Base-by-base conservation (phyloP, 2,888 invertebrate genomes). In the Dasysyrphus albostriatus region DNA sequence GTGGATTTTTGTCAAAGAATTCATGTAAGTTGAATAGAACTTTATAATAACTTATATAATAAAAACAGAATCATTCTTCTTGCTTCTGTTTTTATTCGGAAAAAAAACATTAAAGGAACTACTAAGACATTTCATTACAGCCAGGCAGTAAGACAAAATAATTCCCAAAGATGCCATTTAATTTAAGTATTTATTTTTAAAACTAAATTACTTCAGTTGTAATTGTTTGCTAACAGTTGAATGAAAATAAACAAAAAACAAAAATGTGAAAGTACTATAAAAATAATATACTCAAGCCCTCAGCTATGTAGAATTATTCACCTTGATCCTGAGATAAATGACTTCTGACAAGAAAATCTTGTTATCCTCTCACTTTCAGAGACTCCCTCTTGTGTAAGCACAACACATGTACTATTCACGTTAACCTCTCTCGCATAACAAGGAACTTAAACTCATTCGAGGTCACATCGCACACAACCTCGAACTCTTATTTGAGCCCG, bases 321-420 rank as follows among this genome's bases (percentile, higher is more conserved):
- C 82, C 87, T 87, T 87, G 83, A 83, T 87, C 75, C 83, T 79
- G 83, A 72, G 83, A 87, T 75, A 87, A 79, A 87, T 87, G 78
- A 67, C 54, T 83, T 34, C 72, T 75, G 70, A 75, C 78, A 78
- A 65, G 47, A 79, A 83, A 83, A 75, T 79, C 75, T 83, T 72
- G 87, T 83, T 83, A 72, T 83, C 83, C 87, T 75, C 78, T 87
- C 83, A 83, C 83, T 83, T 78, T 61, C 24, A 73, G 51, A 54
- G 51, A 59, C 56, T n/a, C 51, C 37, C 44, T 12, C 34, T 19
- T n/a, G 6, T 61, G 8, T 24, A 61, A 61, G 3, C 37, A n/a
- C n/a, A 69, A 19, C 49, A 32, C 58, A 63, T 42, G 39, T 51
- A 37, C 42, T 44, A 44, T 47, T 58, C 10, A 65, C 54, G 59